Percentiles rank a stretch among this genome's conserved stretches.
Conservation (phyloP, 2,888 invertebrate genomes). For the Tetheella fluctuosa region DNA sequence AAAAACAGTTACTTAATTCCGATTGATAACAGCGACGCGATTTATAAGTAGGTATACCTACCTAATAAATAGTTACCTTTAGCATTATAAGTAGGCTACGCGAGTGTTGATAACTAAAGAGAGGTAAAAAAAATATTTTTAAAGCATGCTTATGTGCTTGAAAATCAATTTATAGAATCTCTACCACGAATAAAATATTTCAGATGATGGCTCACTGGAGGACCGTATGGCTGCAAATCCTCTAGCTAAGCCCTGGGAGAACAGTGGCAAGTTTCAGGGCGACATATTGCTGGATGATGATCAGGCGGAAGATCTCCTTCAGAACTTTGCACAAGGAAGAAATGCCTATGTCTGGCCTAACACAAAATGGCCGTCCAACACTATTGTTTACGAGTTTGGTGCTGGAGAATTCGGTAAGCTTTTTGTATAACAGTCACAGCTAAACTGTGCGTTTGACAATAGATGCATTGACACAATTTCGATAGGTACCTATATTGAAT, state of each 20-base stretch:
- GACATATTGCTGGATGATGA: conserved; percentile 73
- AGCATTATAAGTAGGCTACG: too few species aligned
- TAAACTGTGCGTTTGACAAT: too few species aligned
- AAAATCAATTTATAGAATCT: background rate
- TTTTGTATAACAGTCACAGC: too few species aligned
- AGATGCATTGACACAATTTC: too few species aligned
- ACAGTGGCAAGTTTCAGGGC: conserved; percentile 71
- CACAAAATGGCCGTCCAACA: conserved; percentile 70
- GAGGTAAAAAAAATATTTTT: too few species aligned
- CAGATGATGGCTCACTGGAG: conserved; percentile 32
- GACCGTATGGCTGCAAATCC: conserved; percentile 41
- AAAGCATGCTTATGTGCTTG: too few species aligned
- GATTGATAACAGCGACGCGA: too few species aligned
- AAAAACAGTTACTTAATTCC: too few species aligned
- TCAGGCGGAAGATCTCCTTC: conserved; percentile 62
- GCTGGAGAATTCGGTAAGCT: conserved; percentile 68
- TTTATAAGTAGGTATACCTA: too few species aligned
- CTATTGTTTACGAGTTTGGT: conserved; percentile 67
- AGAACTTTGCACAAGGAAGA: conserved; percentile 61
- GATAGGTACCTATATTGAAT: too few species aligned
- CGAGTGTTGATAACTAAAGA: too few species aligned
- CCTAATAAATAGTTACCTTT: too few species aligned
- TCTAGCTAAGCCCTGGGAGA: conserved; percentile 61
- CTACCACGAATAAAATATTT: background rate
- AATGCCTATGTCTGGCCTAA: conserved; percentile 67